Conservation (phyloP, 2,888 invertebrate species). For the Heteromurus nitidus region DNA sequence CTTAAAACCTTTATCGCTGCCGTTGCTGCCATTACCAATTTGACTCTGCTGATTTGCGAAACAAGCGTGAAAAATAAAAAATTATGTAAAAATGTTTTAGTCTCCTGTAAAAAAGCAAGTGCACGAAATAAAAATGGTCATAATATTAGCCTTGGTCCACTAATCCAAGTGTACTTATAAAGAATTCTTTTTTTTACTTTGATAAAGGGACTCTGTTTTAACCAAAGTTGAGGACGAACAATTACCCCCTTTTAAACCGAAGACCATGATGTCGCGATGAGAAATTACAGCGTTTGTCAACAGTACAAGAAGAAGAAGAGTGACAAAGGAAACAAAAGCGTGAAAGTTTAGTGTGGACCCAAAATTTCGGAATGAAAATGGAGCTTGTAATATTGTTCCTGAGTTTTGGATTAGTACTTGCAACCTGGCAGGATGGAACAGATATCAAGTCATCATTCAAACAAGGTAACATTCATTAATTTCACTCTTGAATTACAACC, state of each 20-base stretch:
- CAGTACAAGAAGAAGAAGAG: no score
- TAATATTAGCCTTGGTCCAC: slow-evolving; percentile 31
- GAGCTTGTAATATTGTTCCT: slow-evolving; percentile 42
- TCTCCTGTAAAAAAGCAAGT: background rate
- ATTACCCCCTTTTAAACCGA: no score
- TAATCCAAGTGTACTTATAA: background rate
- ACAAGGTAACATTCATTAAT: slow-evolving; percentile 67
- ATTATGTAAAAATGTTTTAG: background rate
- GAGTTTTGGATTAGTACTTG: slow-evolving; percentile 60
- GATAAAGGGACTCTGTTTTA: slow-evolving; percentile 39
- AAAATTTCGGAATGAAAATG: no score
- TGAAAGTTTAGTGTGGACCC: no score
- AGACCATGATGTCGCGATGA: slow-evolving; percentile 12
- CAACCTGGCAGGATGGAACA: slow-evolving; percentile 70
- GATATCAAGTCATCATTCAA: slow-evolving; percentile 66
- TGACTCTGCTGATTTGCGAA: background rate
- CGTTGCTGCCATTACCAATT: slow-evolving; percentile 38
- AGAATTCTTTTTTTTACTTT: slow-evolving; percentile 38
- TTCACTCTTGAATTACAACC: background rate
- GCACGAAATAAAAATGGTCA: background rate
- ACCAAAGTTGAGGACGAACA: slow-evolving; percentile 46
- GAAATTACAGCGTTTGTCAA: no score
- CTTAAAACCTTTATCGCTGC: background rate
- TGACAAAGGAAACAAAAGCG: no score
- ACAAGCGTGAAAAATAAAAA: slow-evolving; percentile 10